Base-by-base conservation (phyloP, 1,140 invertebrate genomes). In the Melitaea cinxia region DNA sequence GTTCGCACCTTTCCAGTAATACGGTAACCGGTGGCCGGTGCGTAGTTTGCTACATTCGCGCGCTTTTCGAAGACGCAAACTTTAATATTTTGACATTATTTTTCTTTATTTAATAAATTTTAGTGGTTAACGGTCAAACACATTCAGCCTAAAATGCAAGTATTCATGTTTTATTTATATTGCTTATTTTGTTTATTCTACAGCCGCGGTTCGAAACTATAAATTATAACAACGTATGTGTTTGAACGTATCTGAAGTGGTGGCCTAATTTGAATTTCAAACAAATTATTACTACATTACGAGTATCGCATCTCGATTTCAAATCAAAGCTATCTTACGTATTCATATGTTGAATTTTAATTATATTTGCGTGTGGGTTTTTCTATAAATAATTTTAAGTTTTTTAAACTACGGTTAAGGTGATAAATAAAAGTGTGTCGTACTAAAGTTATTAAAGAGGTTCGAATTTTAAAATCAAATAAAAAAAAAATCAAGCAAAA, bases 1-100 rank as follows among this genome's bases (percentile, higher is more conserved):
- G 71, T 83, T 83, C 75, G 77, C 83, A 85, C 85, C 83, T 86
- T 80, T 80, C 73, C 72, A 70, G 57, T 50, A 26, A 47, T 23
- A 23, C 55, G 55, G 66, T 57, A 45, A 63, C 69, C 69, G 66
- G 76, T 78, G 73, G 60, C 69, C 69, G 66, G 76, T 78, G 73
- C 65, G 62, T 70, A 74, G 82, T 80, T 80, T 77, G 71, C 66
- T 65, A 69, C 73, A 78, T 78, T 80, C 75, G 70, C 71, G 71
- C 78, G 78, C 74, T 68, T 78, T 83, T 71, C 71, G 28, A 49
- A 28, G 14, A 47, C 52, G 68, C 69, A 66, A 70, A 70, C 33
- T 73, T n/a, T 73, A 37, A 37, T 54, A 59, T 28, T 28, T 56
- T 66, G 58, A 77, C 49, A 50, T 50, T 65, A 57, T 35, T 26